Conservation (phyloP, 2,888 invertebrate genomes). For the Gymnocheta viridis region DNA sequence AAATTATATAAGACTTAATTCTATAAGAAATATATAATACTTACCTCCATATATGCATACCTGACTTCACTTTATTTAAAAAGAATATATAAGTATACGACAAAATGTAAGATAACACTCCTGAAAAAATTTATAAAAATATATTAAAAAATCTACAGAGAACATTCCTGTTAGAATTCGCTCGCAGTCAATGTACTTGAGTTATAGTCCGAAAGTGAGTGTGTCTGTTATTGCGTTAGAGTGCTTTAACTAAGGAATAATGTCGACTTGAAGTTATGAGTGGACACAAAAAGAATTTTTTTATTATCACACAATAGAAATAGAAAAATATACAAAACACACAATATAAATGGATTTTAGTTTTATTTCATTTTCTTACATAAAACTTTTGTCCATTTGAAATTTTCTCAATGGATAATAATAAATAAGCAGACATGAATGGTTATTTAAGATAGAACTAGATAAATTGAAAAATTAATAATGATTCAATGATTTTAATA, state of each 20-base stretch:
- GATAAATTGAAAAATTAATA: constrained; percentile 54
- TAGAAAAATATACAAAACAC: constrained; percentile 11
- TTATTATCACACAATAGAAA: constrained; percentile 52
- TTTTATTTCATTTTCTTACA: background rate
- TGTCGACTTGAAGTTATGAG: constrained; percentile 54
- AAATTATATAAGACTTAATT: constrained; percentile 16
- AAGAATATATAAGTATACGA: background rate
- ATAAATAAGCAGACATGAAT: constrained; percentile 48
- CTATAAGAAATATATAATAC: background rate
- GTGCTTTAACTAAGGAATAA: constrained; percentile 37
- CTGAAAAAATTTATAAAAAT: constrained; percentile 37
- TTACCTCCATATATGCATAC: background rate
- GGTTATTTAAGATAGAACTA: constrained; percentile 38
- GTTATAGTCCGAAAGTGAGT: too few species aligned
- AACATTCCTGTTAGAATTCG: constrained; percentile 23
- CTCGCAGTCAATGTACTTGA: constrained; percentile 4
- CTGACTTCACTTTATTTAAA: background rate
- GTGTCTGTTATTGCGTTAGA: constrained; percentile 17
- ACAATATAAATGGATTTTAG: constrained; percentile 32
- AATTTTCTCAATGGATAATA: constrained; percentile 1
- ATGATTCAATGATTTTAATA: constrained; percentile 49
- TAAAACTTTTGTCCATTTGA: too few species aligned
- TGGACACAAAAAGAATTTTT: constrained; percentile 62
- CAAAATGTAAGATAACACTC: background rate
- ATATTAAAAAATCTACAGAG: constrained; percentile 40